Evolutionary conservation across 2,888 invertebrate species (phyloP).

Genomic region (Apoda limacodes): DNA sequence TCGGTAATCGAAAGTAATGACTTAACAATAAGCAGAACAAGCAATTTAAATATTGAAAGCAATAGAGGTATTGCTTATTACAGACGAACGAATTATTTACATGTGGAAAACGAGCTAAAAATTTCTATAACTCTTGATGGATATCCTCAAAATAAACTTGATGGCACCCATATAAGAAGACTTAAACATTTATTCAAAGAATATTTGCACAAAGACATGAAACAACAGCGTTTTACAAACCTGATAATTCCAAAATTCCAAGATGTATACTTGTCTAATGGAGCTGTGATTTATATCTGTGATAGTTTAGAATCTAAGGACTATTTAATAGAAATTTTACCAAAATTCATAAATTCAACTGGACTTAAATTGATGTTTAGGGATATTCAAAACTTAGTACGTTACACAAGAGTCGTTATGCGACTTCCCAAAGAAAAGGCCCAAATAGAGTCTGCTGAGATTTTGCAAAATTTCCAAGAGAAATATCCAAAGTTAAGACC

Average conservation of each 20-base stretch:
- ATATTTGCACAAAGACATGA: slow-evolving; percentile 51
- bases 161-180: slow-evolving; percentile 49
- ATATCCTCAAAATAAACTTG: slow-evolving; percentile 51
- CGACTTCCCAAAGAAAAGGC: slow-evolving; percentile 45
- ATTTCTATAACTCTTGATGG: slow-evolving; percentile 51
- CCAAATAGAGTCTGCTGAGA: slow-evolving; percentile 41
- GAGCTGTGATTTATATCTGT: slow-evolving; percentile 57
- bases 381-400: slow-evolving; percentile 41
- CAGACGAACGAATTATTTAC: slow-evolving; percentile 54
- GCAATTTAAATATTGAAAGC: slow-evolving; percentile 49
- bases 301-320: slow-evolving; percentile 58
- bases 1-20: slow-evolving; percentile 41
- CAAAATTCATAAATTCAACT: slow-evolving; percentile 49
- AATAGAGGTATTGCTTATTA: slow-evolving; percentile 55
- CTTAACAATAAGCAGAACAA: slow-evolving; percentile 31
- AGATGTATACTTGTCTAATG: slow-evolving; percentile 54
- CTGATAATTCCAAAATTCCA: slow-evolving; percentile 54
- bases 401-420: slow-evolving; percentile 53
- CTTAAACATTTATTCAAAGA: slow-evolving; percentile 55
- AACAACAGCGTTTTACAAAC: slow-evolving; percentile 43
- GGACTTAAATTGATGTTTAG: slow-evolving; percentile 46
- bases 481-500: slow-evolving; percentile 45
- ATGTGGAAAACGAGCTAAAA: slow-evolving; percentile 52
- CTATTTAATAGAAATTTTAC: slow-evolving; percentile 44
- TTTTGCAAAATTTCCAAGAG: slow-evolving; percentile 34